Conservation (phyloP, 2,888 invertebrate species). For the Cantharis rustica region DNA sequence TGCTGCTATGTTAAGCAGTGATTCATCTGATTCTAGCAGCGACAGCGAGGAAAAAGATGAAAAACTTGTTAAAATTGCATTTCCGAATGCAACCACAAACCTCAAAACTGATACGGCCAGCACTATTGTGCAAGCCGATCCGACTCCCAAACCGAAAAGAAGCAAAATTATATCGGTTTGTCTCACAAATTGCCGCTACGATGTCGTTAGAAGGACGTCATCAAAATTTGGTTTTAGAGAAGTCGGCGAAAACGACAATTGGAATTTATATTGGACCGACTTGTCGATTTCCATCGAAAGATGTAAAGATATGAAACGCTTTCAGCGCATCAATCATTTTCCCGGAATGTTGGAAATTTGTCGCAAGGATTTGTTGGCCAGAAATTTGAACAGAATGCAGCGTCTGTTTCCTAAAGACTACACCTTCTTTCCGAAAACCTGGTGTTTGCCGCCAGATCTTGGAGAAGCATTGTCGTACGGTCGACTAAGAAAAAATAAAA, state of each 20-base stretch:
- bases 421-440: conserved; percentile 90
- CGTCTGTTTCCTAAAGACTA: conserved; percentile 88
- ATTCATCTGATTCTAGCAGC: conserved; percentile 2
- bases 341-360: conserved; percentile 63
- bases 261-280: conserved; percentile 93
- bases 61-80: background rate
- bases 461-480: conserved; percentile 76
- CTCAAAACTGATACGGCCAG: background rate
- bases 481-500: conserved; percentile 71
- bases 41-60: background rate
- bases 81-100: background rate
- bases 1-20: conserved; percentile 25
- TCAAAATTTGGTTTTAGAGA: conserved; percentile 75
- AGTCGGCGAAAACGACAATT: conserved; percentile 78
- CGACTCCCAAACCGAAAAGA: conserved; percentile 21
- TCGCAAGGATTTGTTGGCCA: conserved; percentile 85
- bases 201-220: conserved; percentile 73
- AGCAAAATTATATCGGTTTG: conserved; percentile 62
- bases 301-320: conserved; percentile 90
- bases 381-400: conserved; percentile 88
- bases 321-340: conserved; percentile 92
- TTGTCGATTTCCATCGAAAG: conserved; percentile 83
- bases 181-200: conserved; percentile 73
- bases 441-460: conserved; percentile 89
- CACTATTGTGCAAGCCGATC: background rate